Percentiles rank a stretch among this genome's conserved stretches.
Evolutionary conservation across 30 jellyfish, hydroid and myxozoan species (phyloP).

Genomic region (Cassiopea andromeda): DNA sequence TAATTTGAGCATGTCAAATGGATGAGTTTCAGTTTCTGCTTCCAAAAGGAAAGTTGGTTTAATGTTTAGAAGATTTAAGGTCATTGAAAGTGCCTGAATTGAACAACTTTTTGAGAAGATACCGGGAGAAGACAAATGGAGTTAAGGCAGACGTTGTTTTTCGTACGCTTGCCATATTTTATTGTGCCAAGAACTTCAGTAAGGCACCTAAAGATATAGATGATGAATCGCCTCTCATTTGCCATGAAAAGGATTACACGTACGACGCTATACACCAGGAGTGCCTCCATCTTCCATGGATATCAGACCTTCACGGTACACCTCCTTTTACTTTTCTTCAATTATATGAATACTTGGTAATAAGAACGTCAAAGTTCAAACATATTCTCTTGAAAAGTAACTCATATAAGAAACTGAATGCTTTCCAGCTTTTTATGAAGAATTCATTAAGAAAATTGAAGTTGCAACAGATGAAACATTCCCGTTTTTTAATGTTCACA

Average conservation of each 20-base stretch:
- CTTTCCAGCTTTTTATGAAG: constrained; percentile 54
- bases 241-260: constrained; percentile 24
- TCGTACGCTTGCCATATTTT: constrained; percentile 47
- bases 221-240: constrained; percentile 8
- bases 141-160: constrained; percentile 63
- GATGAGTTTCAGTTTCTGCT: constrained; percentile 31
- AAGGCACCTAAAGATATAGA: neutral
- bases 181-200: constrained; percentile 30
- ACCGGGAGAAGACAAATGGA: constrained; percentile 48
- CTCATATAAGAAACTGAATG: constrained; percentile 36
- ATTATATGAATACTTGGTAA: constrained; percentile 49
- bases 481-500: constrained; percentile 36
- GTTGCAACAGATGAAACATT: constrained; percentile 32
- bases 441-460: constrained; percentile 24
- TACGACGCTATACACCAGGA: constrained; percentile 37
- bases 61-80: constrained; percentile 45
- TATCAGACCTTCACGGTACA: constrained; percentile 53
- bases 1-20: constrained; percentile 8
- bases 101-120: constrained; percentile 28
- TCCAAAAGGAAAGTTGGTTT: constrained; percentile 55
- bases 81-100: constrained; percentile 5
- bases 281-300: constrained; percentile 53
- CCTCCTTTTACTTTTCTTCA: constrained; percentile 52
- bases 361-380: constrained; percentile 43
- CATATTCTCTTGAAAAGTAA: constrained; percentile 35